Evolutionary conservation across 2,797 vertebrate genomes (phyloP).

Genomic region (Oceanodroma leucorhoa): DNA sequence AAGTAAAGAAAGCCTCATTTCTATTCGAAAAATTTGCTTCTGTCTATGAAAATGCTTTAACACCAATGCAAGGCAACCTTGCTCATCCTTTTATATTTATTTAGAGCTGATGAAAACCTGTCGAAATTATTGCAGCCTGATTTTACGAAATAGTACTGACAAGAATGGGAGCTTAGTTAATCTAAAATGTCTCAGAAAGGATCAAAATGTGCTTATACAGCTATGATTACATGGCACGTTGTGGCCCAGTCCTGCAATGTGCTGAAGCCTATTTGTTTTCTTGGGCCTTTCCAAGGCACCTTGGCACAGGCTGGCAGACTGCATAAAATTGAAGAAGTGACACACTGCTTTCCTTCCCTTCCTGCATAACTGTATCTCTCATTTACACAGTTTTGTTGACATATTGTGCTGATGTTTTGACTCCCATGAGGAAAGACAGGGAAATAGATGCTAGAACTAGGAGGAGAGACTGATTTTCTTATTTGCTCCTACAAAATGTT

Average conservation of each 20-base stretch:
- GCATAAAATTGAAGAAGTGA: rapidly evolving
- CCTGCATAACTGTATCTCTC: background rate
- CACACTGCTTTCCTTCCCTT: background rate
- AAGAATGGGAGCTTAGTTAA: background rate
- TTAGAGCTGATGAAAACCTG: background rate
- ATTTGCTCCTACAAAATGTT: background rate
- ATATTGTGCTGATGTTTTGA: background rate
- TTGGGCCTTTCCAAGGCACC: background rate
- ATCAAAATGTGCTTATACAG: background rate
- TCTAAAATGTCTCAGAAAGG: background rate
- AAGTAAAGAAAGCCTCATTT: background rate
- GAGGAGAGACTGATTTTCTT: background rate
- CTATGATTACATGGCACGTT: rapidly evolving
- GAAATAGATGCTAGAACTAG: background rate
- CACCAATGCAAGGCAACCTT: background rate
- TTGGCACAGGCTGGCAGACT: background rate
- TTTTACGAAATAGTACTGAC: background rate
- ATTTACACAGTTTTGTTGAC: background rate
- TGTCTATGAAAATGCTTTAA: background rate
- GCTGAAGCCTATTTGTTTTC: background rate
- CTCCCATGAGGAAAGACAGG: background rate
- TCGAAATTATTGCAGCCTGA: background rate
- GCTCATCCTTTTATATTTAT: background rate
- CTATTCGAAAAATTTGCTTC: background rate
- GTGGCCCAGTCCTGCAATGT: background rate